phyloP scores from a whole-genome alignment of 2,888 invertebrate species.

The Limnephilus auricula region DNA sequence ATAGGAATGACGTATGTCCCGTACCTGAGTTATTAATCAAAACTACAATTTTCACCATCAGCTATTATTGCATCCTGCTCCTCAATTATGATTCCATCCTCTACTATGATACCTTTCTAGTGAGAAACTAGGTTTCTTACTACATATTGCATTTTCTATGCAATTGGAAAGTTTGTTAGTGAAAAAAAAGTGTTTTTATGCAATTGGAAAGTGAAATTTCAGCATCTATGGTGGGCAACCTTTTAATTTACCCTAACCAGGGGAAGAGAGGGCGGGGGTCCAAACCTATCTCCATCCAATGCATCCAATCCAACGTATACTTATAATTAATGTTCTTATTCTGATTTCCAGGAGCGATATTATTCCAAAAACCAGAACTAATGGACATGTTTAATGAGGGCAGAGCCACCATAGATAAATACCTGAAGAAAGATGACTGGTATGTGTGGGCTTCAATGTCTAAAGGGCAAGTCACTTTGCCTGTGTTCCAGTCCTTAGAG shows the following conservation, averaged over 20 bases:
- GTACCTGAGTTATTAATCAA: too few relatives aligned
- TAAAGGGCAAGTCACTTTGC: conserved; percentile 95
- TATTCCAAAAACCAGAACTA: conserved; percentile 93
- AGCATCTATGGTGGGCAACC: too few relatives aligned
- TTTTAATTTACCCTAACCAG: too few relatives aligned
- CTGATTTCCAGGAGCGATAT: conserved; percentile 81
- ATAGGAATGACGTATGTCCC: too few relatives aligned
- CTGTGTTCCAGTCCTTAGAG: conserved; percentile 99
- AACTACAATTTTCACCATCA: too few relatives aligned
- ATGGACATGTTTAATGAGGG: conserved; percentile 94
- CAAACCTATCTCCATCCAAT: not conserved
- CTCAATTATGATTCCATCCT: not conserved
- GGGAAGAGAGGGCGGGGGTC: too few relatives aligned
- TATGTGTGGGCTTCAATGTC: conserved; percentile 99
- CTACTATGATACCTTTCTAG: too few relatives aligned
- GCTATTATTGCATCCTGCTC: too few relatives aligned
- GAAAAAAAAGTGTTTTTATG: too few relatives aligned
- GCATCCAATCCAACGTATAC: not conserved
- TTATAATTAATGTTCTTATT: not conserved
- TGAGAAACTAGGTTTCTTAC: too few relatives aligned
- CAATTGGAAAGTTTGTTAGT: too few relatives aligned
- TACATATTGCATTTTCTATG: too few relatives aligned
- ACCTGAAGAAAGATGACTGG: conserved; percentile 97
- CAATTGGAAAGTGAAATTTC: not conserved
- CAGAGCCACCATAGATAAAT: conserved; percentile 86